Percentiles rank a stretch among this genome's conserved stretches.
phyloP scores from a whole-genome alignment of 2,888 invertebrate genomes.

The Galerucella calmariensis region DNA sequence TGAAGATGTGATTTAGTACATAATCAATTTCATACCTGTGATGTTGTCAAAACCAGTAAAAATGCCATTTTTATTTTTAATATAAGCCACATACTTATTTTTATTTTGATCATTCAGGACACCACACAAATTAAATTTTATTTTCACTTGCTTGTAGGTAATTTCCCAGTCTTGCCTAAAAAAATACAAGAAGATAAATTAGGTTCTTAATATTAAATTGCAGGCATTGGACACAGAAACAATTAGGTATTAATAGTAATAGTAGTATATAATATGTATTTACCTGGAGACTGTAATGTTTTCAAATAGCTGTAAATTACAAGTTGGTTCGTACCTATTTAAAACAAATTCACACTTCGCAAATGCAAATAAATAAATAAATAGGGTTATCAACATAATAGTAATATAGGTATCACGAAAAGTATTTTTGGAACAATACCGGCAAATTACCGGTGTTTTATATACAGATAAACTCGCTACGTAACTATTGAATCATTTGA shows the following conservation, averaged over 20 bases:
- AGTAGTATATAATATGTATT: background rate
- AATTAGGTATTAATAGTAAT: background rate
- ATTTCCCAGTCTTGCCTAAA: conserved; percentile 18
- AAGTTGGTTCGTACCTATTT: conserved; percentile 2
- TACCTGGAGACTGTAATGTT: conserved; percentile 4
- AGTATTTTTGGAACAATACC: no score
- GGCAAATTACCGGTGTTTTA: no score
- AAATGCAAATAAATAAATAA: conserved; percentile 8
- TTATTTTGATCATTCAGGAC: background rate
- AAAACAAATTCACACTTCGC: conserved; percentile 5
- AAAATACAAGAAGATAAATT: background rate
- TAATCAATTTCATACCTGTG: background rate
- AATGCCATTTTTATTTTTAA: conserved; percentile 5
- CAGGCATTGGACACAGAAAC: background rate
- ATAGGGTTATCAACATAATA: background rate
- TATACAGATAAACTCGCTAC: no score
- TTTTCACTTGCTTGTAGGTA: background rate
- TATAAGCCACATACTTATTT: conserved; percentile 4
- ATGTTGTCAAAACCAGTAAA: background rate
- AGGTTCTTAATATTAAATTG: no score
- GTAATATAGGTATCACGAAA: background rate
- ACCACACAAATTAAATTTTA: conserved; percentile 23
- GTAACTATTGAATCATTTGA: no score
- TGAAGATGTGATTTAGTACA: background rate
- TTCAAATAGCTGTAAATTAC: background rate